Evolutionary conservation across 92 coral and sea anemone species (phyloP), one percentile per base, ranked within the genome.

Genomic region (Nematostella vectensis): DNA sequence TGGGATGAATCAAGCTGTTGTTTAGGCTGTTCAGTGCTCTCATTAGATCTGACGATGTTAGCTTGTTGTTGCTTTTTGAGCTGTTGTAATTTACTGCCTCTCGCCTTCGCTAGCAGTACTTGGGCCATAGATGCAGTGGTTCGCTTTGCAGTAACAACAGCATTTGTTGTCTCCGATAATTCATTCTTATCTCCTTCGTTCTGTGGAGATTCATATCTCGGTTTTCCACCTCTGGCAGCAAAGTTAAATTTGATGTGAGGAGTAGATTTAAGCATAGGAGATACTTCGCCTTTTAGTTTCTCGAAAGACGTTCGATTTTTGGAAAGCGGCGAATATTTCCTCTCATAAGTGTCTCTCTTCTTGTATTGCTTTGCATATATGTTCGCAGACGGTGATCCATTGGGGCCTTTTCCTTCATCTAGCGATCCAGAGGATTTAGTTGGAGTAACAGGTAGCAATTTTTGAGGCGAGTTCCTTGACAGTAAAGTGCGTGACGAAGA

Each of bases 91-190:
- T 78, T 80, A 23, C 87, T 94, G 31, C 67, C 88, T 68, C 75
- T 93, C 1, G 99, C 99, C 42, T 82, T 93, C 25, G 89, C 99
- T 44, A 93, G 57, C 86, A 93, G 67, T 65, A 88, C 89, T 63
- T 82, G 83, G 12, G 99, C 99, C 19, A 78, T 57, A 1, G 96
- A 50, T 2, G 77, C 60, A 30, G 93, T 71, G 54, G 76, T 93
- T 43, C 64, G 57, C 44, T 76, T 81, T 36, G 29, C 28, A 54
- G 36, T 51, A 29, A 43, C 54, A 4, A 19, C 39, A 25, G 15
- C 33, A 64, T 37, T 52, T 26, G 37, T 29, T 33, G n/a, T 33
- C n/a, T 15, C 30, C 27, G 31, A 42, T 47, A 48, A 49, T n/a
- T 54, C 74, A 19, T 48, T 57, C 61, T 47, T 37, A 37, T 39